phyloP scores from a whole-genome alignment of 2,113 vertebrate genomes.

The Syngnathus typhle region DNA sequence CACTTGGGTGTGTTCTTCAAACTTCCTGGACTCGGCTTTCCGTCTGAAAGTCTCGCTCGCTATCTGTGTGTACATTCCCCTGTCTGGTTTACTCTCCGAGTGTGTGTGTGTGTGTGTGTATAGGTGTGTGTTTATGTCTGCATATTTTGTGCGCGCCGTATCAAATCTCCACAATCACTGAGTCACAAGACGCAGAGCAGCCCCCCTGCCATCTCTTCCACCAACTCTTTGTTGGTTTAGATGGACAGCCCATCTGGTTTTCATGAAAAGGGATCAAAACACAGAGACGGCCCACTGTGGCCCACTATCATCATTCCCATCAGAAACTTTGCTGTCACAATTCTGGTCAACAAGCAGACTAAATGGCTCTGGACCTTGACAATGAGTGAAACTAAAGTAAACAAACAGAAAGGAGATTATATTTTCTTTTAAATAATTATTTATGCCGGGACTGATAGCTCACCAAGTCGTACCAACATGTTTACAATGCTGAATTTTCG shows the following conservation, averaged over 20 bases:
- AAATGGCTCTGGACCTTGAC: slow-evolving; percentile 17
- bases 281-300: slow-evolving; percentile 37
- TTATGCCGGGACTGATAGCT: not conserved
- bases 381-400: slow-evolving; percentile 22
- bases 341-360: slow-evolving; percentile 23
- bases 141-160: slow-evolving; percentile 18
- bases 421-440: slow-evolving; percentile 2
- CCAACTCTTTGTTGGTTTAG: slow-evolving; percentile 21
- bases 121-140: slow-evolving; percentile 47
- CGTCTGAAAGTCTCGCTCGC: slow-evolving; percentile 23
- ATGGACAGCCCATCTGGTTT: slow-evolving; percentile 62
- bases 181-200: slow-evolving; percentile 23
- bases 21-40: slow-evolving; percentile 31
- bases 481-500: not conserved
- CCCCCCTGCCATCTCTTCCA: not conserved
- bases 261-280: slow-evolving; percentile 44
- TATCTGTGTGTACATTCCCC: slow-evolving; percentile 46
- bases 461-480: not conserved
- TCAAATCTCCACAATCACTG: slow-evolving; percentile 30
- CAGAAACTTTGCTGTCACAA: slow-evolving; percentile 24
- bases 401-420: not conserved
- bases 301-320: slow-evolving; percentile 51
- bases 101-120: not conserved
- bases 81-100: slow-evolving; percentile 40
- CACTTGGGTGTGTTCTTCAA: slow-evolving; percentile 35